Evolutionary conservation across 2,113 vertebrate species (phyloP).

Genomic region (zebrafish (Danio rerio)): GRCz12tu NC_133181.1:3315001-3315500

Average conservation of each 20-base stretch:
- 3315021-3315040: too few relatives aligned
- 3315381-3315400: too few relatives aligned
- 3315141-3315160: too few relatives aligned
- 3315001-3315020: too few relatives aligned
- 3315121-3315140: too few relatives aligned
- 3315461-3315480: neutral
- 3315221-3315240: slow-evolving; percentile 95
- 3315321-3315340: neutral
- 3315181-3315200: slow-evolving; percentile 95
- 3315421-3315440: neutral
- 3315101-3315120: too few relatives aligned
- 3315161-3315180: slow-evolving; percentile 74
- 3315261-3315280: slow-evolving; percentile 95
- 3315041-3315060: too few relatives aligned
- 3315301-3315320: slow-evolving; percentile 37
- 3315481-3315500: neutral
- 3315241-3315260: slow-evolving; percentile 93
- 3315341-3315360: neutral
- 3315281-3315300: slow-evolving; percentile 90
- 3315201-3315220: slow-evolving; percentile 92
- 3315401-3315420: too few relatives aligned
- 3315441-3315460: neutral
- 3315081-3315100: too few relatives aligned
- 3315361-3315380: too few relatives aligned
- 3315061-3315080: too few relatives aligned